Evolutionary conservation across 2,888 invertebrate species (phyloP).

Genomic region (Agonopterix heracliana): DNA sequence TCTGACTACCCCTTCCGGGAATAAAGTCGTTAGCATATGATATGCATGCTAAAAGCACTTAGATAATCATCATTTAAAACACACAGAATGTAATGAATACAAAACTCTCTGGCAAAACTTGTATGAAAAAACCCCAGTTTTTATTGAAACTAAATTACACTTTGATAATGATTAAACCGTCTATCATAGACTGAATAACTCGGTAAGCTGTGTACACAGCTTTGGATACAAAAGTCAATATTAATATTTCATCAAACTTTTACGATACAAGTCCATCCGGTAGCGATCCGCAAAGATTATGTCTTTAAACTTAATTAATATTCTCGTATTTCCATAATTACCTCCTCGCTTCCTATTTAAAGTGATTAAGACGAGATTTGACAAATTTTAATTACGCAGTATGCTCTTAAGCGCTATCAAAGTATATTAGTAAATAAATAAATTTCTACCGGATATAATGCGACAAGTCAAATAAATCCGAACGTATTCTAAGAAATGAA

Average conservation of each 20-base stretch:
- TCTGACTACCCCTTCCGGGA: too few species aligned
- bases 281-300: neutral
- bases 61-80: too few species aligned
- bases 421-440: conserved; percentile 16
- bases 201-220: too few species aligned
- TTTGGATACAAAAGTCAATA: neutral
- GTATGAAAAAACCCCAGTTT: too few species aligned
- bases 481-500: conserved; percentile 44
- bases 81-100: too few species aligned
- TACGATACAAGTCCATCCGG: neutral
- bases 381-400: conserved; percentile 18
- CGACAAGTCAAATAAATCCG: conserved; percentile 26
- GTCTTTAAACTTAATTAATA: conserved; percentile 1
- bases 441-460: conserved; percentile 21
- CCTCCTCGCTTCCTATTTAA: conserved; percentile 1
- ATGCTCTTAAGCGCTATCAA: conserved; percentile 7
- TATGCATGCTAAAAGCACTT: too few species aligned
- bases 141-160: too few species aligned
- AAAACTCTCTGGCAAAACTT: too few species aligned
- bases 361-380: neutral
- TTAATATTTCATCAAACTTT: neutral
- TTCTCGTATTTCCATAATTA: conserved; percentile 2
- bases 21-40: too few species aligned
- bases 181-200: too few species aligned
- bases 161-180: too few species aligned